Base-by-base conservation (phyloP, 2,797 vertebrate species). In the Cossypha dichroa region DNA sequence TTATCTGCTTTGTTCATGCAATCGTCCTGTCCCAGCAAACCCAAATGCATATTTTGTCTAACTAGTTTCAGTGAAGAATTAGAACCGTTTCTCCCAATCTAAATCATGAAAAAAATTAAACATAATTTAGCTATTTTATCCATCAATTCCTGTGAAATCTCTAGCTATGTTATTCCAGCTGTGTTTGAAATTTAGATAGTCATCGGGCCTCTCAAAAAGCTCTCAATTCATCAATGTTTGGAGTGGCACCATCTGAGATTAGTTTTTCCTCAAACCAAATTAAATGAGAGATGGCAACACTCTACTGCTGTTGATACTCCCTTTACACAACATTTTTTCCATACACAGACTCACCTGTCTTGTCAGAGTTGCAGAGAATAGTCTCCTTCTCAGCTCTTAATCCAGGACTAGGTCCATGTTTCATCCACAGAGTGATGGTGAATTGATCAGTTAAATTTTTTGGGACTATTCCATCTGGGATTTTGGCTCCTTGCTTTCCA, bases 381-480 rank as follows among this genome's bases (percentile, higher is more conserved):
- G 99, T 99, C 97, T 99, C 99, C 91, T 99, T 99, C 96, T 99
- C 99, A 1, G 99, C 99, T 94, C 99, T 98, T 94, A 99, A 97
- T 9, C 99, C 99, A 0, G 99, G 99, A 95, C 99, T 99, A 60
- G 99, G 99, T 8, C 99, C 99, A 3, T 99, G 99, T 90, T 99
- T 99, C 99, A 99, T 99, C 99, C 99, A 99, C 68, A 99, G 98
- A 22, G 98, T 98, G 84, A 99, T 99, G 75, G 99, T 99, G 98
- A 99, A 99, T 91, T 99, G 99, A 96, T 99, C 99, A 1, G 99
- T 99, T 94, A 99, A 98, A 97, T 99, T 99, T 98, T 99, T 99
- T 0, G 99, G 98, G 49, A 99, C 99, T 94, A 99, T 99, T 96
- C 98, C 98, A 68, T 99, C 99, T 0, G 99, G 99, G 78, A 99